Conservation (phyloP, 2,113 vertebrate species). For the Nannobrachium achirus region DNA sequence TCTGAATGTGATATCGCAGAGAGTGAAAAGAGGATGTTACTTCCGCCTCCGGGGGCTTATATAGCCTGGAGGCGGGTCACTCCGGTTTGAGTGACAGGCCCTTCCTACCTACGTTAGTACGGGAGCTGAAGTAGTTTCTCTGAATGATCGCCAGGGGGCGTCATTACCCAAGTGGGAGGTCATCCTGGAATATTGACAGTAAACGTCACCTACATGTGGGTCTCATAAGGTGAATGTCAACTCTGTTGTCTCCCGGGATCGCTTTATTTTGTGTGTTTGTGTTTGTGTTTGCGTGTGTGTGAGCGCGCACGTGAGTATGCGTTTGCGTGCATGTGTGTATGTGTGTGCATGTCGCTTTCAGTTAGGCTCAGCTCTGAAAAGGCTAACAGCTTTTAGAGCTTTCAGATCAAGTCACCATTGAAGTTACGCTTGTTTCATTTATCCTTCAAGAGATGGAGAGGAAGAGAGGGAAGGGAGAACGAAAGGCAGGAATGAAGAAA, state of each 20-base stretch:
- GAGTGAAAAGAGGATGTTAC: no score
- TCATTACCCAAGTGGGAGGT: no score
- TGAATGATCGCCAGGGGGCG: no score
- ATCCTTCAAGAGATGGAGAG: constrained; percentile 30
- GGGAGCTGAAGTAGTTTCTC: no score
- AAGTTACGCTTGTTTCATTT: constrained; percentile 34
- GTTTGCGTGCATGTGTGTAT: not conserved
- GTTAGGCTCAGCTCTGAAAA: constrained; percentile 38
- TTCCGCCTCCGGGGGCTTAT: no score
- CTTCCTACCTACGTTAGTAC: no score
- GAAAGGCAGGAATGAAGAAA: constrained; percentile 1
- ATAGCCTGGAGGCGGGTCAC: no score
- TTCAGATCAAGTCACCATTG: constrained; percentile 24
- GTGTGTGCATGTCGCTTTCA: constrained; percentile 13
- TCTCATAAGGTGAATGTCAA: constrained; percentile 7
- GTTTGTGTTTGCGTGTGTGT: not conserved
- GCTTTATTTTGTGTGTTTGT: not conserved
- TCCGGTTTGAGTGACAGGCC: no score
- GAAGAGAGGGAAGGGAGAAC: constrained; percentile 23
- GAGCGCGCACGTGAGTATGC: not conserved
- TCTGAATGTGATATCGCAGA: no score
- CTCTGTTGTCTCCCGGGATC: constrained; percentile 1
- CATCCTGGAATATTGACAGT: no score
- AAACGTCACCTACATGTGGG: not conserved
- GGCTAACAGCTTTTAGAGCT: constrained; percentile 46